Base-by-base conservation (phyloP, 2,797 vertebrate species). In the Graptemys geographica region DNA sequence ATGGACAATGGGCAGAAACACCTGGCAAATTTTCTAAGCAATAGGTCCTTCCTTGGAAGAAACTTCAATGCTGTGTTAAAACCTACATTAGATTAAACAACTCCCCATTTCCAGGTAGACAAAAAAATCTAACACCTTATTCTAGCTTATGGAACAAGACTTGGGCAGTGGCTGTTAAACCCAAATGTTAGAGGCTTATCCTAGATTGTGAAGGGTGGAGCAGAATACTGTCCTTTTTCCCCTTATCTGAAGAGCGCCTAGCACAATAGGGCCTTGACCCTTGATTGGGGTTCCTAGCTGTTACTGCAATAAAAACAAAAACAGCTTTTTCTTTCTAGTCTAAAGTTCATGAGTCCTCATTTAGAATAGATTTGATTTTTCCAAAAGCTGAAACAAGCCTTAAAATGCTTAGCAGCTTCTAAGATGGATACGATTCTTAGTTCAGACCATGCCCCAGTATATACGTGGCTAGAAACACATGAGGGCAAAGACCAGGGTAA, bases 101-200 rank as follows among this genome's bases (percentile, higher is more conserved):
- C 95, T 74, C 49, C 52, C 1, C 0, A 52, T 27, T 79, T 69
- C 74, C 81, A 33, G 44, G 91, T 51, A 84, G n/a, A 23, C 3
- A 72, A 23, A 92, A 87, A 94, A 62, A 53, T 23, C 90, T 83
- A 83, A 91, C 91, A 94, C 79, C 44, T 41, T 0, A 94, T 37
- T 76, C 0, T 1, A 87, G 65, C 93, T 88, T 83, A 86, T 49
- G 31, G 89, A 94, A 81, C 74, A 28, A 91, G 47, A 87, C 53
- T 92, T 89, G 94, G 89, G 90, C 49, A 88, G 92, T 96, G 91
- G 79, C 79, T 92, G 86, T 87, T 93, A 72, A 92, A 92, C 27
- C 18, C 74, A 83, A 87, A 93, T 81, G 88, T 92, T 69, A 84
- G 84, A 92, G 93, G 74, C n/a, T 95, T 59, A 86, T 49, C 55